Percentiles rank a stretch among this genome's conserved stretches.
These are phyloP conservation scores for Pseudomyrmex sp. DNA, from an alignment of 1,140 invertebrate genomes.

Conservation along the genomic window DNA sequence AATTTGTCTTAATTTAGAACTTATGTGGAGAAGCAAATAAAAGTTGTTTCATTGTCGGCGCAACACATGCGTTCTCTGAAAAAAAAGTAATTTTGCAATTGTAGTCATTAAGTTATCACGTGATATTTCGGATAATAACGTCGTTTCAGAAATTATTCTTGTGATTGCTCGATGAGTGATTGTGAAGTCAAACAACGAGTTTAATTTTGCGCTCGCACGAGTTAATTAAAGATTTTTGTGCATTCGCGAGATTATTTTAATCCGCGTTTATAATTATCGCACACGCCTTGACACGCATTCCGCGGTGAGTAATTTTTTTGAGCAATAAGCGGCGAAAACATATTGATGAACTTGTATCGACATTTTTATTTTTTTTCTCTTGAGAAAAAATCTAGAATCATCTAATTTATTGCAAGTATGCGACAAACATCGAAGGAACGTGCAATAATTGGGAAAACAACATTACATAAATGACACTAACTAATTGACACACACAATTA, in stretches of 20 bases:
- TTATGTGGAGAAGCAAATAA: no score
- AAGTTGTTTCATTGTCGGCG: no score
- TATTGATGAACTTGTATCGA: neutral
- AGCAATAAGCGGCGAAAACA: neutral
- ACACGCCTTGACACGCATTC: neutral
- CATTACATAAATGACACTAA: neutral
- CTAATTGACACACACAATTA: no score
- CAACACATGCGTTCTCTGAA: no score
- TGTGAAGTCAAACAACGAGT: constrained; percentile 6
- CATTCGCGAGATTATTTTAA: neutral
- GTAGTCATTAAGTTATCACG: neutral
- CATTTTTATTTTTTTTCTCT: neutral
- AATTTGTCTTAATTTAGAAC: no score
- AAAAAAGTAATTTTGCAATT: no score
- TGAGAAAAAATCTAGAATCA: neutral
- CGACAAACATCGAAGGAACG: neutral
- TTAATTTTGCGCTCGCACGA: neutral
- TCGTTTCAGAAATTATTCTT: neutral
- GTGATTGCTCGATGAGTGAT: constrained; percentile 19
- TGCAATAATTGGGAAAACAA: neutral
- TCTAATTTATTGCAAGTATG: neutral
- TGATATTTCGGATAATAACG: neutral
- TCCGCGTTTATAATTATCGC: constrained; percentile 3
- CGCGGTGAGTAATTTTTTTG: neutral
- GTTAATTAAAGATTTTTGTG: neutral